These are phyloP conservation scores for Nibea albiflora DNA, from an alignment of 2,113 vertebrate species.

Conservation along the genomic window DNA sequence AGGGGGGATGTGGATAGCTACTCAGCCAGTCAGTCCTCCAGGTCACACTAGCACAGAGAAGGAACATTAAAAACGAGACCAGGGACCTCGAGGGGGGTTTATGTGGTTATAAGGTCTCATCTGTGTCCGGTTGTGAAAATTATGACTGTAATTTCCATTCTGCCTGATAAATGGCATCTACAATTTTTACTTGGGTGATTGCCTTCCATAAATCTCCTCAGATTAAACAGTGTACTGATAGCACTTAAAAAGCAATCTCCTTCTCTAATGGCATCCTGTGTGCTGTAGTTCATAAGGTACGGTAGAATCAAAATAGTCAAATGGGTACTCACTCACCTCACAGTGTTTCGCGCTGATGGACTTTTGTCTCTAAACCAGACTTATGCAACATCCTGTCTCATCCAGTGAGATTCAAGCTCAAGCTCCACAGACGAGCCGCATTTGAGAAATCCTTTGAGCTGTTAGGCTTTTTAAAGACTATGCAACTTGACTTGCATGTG, in stretches of 20 bases:
- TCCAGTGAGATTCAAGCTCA: not conserved
- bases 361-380: constrained; percentile 15
- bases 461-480: not conserved
- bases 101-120: constrained; percentile 82
- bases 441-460: constrained; percentile 10
- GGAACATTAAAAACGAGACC: constrained; percentile 77
- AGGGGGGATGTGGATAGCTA: constrained; percentile 71
- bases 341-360: constrained; percentile 43
- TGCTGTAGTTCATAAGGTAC: constrained; percentile 67
- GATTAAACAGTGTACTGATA: constrained; percentile 78
- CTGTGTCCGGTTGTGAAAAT: constrained; percentile 84
- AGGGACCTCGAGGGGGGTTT: constrained; percentile 73
- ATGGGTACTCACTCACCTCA: constrained; percentile 32
- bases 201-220: constrained; percentile 85
- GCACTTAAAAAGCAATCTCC: constrained; percentile 84
- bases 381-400: not conserved
- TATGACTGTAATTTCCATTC: constrained; percentile 88
- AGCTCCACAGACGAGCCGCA: constrained; percentile 5
- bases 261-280: constrained; percentile 72
- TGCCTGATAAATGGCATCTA: constrained; percentile 84
- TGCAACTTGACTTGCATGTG: constrained; percentile 1
- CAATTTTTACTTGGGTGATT: constrained; percentile 84
- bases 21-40: constrained; percentile 72
- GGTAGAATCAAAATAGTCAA: constrained; percentile 62
- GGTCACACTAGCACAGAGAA: constrained; percentile 69